Evolutionary conservation across 2,888 invertebrate genomes (phyloP).

Genomic region (Imbricaverruca yamaguchii): DNA sequence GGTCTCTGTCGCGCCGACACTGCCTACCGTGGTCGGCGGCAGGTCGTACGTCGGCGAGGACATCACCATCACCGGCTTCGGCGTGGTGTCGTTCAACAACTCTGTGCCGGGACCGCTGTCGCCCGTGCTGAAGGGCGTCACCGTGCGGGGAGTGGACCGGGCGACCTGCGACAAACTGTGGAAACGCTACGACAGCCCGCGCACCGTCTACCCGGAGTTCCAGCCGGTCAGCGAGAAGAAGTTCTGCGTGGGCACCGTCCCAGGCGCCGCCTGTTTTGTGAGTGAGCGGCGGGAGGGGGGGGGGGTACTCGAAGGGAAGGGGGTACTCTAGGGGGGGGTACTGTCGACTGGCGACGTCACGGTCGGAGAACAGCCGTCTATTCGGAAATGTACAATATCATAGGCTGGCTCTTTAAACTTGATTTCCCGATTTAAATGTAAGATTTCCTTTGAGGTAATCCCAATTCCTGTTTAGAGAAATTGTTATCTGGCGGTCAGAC

Average conservation of each 20-base stretch:
- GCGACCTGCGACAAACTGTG: not conserved
- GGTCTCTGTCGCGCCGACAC: no score
- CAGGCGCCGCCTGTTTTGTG: not conserved
- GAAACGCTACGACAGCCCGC: not conserved
- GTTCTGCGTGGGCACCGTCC: not conserved
- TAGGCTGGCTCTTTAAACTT: no score
- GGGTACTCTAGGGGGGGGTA: no score
- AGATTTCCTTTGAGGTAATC: not conserved
- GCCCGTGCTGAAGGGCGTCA: not conserved
- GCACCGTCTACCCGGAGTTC: constrained; percentile 1
- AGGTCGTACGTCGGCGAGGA: not conserved
- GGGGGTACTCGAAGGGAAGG: no score
- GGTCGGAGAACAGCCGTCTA: no score
- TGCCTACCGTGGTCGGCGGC: no score
- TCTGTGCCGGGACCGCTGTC: not conserved
- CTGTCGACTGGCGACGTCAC: no score
- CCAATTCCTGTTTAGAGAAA: not conserved
- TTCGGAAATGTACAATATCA: no score
- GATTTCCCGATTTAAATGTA: no score
- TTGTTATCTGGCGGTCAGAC: no score
- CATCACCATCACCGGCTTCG: not conserved
- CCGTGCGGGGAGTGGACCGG: not conserved
- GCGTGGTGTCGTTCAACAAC: not conserved
- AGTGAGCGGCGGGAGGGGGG: not conserved
- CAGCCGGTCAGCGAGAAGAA: not conserved